Evolutionary conservation across 2,113 vertebrate genomes (phyloP), one percentile per base, ranked within the genome.

Genomic region (Odontesthes bonariensis): DNA sequence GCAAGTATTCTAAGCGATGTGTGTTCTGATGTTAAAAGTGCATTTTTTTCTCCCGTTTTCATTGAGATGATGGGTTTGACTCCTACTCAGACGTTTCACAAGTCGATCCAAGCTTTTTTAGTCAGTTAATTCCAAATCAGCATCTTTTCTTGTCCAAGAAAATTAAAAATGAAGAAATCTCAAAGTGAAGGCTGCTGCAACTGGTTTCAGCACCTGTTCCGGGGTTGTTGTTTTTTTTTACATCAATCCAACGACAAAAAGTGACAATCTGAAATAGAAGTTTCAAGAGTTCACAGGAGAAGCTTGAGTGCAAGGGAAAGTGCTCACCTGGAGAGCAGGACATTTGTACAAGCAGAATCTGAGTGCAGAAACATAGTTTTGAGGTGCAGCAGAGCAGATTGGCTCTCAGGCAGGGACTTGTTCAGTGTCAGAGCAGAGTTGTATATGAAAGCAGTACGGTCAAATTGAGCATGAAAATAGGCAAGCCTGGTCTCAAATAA

Each of bases 1-100:
- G 27, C 83, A 85, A 70, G 66, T 38, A 78, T 3, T 40, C 0
- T 46, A 66, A 33, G 27, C 44, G 33, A 17, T 42, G 49, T 88
- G 54, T 70, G 79, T 31, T 82, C 85, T 78, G 73, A 63, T 80
- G 56, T 6, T 47, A 59, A 78, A 27, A 75, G 16, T 47, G 10
- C 9, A 59, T 70, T 62, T 10, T 77, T 27, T 27, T 27, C 27
- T 73, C 17, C 77, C 19, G 52, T 69, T 74, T 60, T 46, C 8
- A 59, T 51, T 44, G 17, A 57, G 49, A 62, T 3, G 62, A 56
- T 13, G 1, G 20, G 35, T 56, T 60, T 54, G 63, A 58, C 12
- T 23, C 59, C 59, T 51, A 68, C 70, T 17, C 8, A n/a, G n/a
- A 49, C 22, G 38, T 58, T 20, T 33, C 55, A 42, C 32, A 47